Conservation (phyloP, 2,113 vertebrate genomes). For the Oncorhynchus clarkii region DNA sequence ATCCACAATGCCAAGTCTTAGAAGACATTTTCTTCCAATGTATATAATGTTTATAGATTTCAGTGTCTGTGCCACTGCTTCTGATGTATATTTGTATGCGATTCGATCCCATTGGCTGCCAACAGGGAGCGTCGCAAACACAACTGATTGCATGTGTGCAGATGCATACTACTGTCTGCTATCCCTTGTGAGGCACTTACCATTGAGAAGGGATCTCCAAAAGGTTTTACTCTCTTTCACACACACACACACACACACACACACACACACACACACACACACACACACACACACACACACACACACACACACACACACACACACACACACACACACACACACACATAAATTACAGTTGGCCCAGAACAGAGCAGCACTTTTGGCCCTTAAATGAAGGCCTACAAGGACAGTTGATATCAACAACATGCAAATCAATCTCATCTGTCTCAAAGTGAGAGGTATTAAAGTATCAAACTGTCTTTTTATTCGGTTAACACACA, state of each 20-base stretch:
- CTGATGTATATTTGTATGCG: constrained; percentile 25
- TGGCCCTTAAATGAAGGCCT: too few relatives aligned
- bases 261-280: constrained; percentile 7
- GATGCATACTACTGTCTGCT: constrained; percentile 27
- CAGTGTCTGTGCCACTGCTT: constrained; percentile 19
- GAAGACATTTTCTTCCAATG: neutral
- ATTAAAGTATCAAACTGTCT: too few relatives aligned
- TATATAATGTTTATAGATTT: neutral
- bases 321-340: constrained; percentile 10
- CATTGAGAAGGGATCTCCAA: neutral
- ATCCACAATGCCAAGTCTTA: neutral
- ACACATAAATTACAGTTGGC: too few relatives aligned
- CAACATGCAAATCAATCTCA: too few relatives aligned
- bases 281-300: constrained; percentile 3
- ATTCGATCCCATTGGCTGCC: constrained; percentile 67
- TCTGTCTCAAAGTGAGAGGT: too few relatives aligned
- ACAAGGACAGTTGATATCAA: too few relatives aligned
- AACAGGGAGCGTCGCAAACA: constrained; percentile 78
- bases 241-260: constrained; percentile 1
- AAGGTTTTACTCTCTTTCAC: neutral
- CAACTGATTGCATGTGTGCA: constrained; percentile 45
- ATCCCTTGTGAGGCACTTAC: neutral
- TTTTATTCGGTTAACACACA: too few relatives aligned
- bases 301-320: neutral
- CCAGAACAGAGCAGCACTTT: too few relatives aligned